A percentile compares a stretch with the other conserved stretches of the same genome.
Evolutionary conservation across 2,113 vertebrate species (phyloP).

Genomic region (Piaya cayana): DNA sequence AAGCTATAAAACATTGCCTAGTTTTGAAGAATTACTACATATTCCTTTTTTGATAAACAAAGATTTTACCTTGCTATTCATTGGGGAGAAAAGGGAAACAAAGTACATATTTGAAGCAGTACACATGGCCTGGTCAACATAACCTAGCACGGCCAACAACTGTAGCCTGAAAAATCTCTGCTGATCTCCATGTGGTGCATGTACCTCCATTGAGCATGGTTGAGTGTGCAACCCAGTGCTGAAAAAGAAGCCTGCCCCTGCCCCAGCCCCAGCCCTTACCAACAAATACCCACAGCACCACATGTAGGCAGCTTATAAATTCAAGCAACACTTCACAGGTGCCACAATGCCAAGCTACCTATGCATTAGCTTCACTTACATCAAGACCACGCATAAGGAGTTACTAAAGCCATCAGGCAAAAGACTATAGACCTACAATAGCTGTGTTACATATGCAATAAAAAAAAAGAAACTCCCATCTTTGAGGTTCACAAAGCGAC

Average conservation of each 20-base stretch:
- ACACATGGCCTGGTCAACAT: background rate
- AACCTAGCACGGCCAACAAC: background rate
- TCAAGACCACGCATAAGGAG: background rate
- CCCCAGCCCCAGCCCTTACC: background rate
- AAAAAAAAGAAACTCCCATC: background rate
- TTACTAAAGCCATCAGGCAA: background rate
- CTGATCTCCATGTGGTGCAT: background rate
- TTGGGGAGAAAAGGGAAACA: background rate
- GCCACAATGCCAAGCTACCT: background rate
- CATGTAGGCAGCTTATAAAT: accelerated
- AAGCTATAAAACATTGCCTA: background rate
- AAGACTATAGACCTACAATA: background rate
- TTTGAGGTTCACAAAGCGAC: background rate
- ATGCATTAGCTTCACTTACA: accelerated
- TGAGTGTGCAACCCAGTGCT: accelerated
- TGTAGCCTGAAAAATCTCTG: background rate
- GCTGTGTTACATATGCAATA: accelerated
- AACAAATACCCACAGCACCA: background rate
- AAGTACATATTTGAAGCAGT: background rate
- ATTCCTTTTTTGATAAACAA: background rate
- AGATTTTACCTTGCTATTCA: background rate
- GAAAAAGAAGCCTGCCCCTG: background rate
- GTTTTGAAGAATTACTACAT: background rate
- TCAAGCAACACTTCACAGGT: accelerated
- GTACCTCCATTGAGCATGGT: accelerated